Evolutionary conservation across 2,888 invertebrate species (phyloP).

Genomic region (Bedellia somnulentella): DNA sequence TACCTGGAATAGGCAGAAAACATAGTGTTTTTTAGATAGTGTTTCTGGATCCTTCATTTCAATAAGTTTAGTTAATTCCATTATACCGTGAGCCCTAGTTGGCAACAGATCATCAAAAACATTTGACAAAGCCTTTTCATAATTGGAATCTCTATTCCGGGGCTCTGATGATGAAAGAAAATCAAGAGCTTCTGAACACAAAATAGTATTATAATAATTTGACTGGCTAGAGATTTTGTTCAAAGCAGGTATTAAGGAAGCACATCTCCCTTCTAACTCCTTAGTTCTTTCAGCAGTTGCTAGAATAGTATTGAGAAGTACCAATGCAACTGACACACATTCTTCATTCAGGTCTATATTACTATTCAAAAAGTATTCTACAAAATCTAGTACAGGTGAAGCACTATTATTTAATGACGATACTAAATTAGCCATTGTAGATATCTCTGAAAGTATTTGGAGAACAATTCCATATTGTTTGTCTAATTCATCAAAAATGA

Average conservation of each 20-base stretch:
- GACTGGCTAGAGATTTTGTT: constrained; percentile 20
- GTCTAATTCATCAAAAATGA: constrained; percentile 24
- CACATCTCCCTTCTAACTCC: constrained; percentile 19
- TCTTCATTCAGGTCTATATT: constrained; percentile 25
- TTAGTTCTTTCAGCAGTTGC: constrained; percentile 20
- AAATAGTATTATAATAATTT: constrained; percentile 21
- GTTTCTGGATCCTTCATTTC: constrained; percentile 66
- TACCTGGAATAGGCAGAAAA: constrained; percentile 75
- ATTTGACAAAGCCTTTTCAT: constrained; percentile 67
- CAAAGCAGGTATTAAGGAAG: constrained; percentile 25
- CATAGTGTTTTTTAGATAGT: constrained; percentile 63
- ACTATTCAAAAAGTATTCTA: constrained; percentile 38
- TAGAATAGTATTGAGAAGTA: constrained; percentile 39
- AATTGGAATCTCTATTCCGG: constrained; percentile 28
- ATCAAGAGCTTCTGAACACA: constrained; percentile 34
- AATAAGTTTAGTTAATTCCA: constrained; percentile 72
- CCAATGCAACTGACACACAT: constrained; percentile 37
- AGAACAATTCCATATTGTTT: constrained; percentile 44
- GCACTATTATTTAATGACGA: constrained; percentile 41
- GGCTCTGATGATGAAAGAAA: constrained; percentile 20
- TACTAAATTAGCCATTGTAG: constrained; percentile 40
- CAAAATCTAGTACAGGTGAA: constrained; percentile 39
- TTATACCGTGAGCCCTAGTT: constrained; percentile 79
- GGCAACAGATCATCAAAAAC: constrained; percentile 73
- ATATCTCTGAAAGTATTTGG: constrained; percentile 51